Conservation (phyloP, 2,797 vertebrate species). For the Pseudotriccus pelzelni region DNA sequence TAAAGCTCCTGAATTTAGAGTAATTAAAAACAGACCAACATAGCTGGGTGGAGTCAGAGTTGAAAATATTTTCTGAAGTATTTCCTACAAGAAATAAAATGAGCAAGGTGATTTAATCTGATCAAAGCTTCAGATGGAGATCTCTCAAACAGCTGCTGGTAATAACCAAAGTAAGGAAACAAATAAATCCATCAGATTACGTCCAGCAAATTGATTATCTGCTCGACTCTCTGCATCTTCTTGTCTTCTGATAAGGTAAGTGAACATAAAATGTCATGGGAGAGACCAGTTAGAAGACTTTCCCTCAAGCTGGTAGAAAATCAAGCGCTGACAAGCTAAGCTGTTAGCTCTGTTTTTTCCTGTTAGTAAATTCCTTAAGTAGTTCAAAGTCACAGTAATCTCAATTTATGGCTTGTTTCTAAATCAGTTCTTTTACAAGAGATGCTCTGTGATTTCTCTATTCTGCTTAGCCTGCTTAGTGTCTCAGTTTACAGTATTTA, state of each 20-base stretch:
- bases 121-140: background rate
- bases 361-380: background rate
- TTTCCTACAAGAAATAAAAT: background rate
- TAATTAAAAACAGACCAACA: background rate
- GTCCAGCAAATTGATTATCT: background rate
- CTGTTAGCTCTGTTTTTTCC: background rate
- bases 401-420: background rate
- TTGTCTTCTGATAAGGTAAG: constrained; percentile 1
- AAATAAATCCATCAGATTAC: background rate
- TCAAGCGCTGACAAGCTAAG: background rate
- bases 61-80: background rate
- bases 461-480: background rate
- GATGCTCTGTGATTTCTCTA: background rate
- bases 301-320: background rate
- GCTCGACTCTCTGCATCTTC: background rate
- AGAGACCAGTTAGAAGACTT: background rate
- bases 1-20: background rate
- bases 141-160: background rate
- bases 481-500: background rate
- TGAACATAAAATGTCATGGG: background rate
- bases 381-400: background rate
- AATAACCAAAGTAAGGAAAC: background rate
- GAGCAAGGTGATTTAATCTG: background rate
- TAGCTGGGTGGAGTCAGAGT: background rate
- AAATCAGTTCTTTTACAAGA: background rate